phyloP scores from a whole-genome alignment of 1,140 invertebrate species.

The Glossosoma conforme region DNA sequence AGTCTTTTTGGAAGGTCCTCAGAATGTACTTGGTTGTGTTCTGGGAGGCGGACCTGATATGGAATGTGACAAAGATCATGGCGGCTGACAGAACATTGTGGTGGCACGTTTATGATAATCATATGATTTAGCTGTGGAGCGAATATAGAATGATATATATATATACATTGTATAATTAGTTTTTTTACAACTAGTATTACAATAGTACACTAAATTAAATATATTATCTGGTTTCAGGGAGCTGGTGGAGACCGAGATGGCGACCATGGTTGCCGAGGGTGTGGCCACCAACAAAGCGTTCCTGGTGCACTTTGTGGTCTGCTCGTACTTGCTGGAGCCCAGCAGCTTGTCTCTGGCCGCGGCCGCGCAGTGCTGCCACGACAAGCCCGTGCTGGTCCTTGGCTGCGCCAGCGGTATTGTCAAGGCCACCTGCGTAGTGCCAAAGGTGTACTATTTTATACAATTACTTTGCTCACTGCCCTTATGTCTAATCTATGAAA shows the following conservation, averaged over 20 bases:
- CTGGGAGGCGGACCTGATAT: too few species aligned
- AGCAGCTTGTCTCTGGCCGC: conserved; percentile 31
- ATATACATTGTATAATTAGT: too few species aligned
- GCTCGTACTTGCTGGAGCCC: conserved; percentile 42
- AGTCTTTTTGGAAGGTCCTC: too few species aligned
- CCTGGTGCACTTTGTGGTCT: conserved; percentile 42
- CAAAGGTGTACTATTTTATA: conserved; percentile 32
- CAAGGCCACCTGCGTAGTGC: conserved; percentile 36
- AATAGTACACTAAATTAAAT: too few species aligned
- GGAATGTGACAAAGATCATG: too few species aligned
- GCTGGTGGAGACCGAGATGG: conserved; percentile 38
- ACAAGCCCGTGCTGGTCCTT: conserved; percentile 34
- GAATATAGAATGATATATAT: too few species aligned
- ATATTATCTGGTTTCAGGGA: conserved; percentile 31
- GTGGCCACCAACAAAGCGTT: conserved; percentile 33
- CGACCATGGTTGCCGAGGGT: conserved; percentile 33
- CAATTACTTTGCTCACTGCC: too few species aligned
- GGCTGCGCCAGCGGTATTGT: conserved; percentile 40
- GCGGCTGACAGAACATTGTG: too few species aligned
- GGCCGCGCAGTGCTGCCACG: conserved; percentile 6
- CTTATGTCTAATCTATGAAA: too few species aligned
- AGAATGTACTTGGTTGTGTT: too few species aligned
- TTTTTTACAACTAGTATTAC: too few species aligned
- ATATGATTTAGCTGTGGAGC: too few species aligned
- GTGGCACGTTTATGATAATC: not conserved